phyloP scores from a whole-genome alignment of 92 coral and sea anemone species.

The Paragorgia papillata region DNA sequence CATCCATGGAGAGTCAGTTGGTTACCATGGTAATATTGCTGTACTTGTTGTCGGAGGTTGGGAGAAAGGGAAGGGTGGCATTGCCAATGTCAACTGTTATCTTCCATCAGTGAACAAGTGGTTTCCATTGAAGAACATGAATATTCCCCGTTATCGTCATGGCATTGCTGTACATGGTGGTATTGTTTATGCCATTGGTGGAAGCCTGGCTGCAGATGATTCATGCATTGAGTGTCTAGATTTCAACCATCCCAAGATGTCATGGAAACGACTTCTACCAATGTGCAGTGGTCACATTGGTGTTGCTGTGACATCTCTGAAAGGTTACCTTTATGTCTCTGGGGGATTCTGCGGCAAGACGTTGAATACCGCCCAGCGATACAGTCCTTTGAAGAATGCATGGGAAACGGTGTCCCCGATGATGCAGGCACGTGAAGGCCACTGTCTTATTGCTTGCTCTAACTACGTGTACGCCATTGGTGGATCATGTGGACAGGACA shows the following conservation, averaged over 20 bases:
- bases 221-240: constrained; percentile 74
- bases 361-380: constrained; percentile 73
- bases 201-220: constrained; percentile 67
- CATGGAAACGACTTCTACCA: constrained; percentile 67
- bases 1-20: constrained; percentile 15
- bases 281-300: constrained; percentile 45
- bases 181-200: constrained; percentile 71
- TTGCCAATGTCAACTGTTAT: constrained; percentile 61
- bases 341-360: constrained; percentile 81
- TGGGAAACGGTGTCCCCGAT: constrained; percentile 73
- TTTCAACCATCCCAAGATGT: constrained; percentile 73
- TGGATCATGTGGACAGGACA: constrained; percentile 76
- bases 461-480: constrained; percentile 80
- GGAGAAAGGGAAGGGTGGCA: constrained; percentile 60
- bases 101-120: constrained; percentile 68
- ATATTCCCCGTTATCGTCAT: constrained; percentile 78
- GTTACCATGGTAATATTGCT: constrained; percentile 32
- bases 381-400: constrained; percentile 58
- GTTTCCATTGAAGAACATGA: constrained; percentile 69
- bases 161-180: constrained; percentile 61
- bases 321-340: constrained; percentile 63
- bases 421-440: constrained; percentile 75
- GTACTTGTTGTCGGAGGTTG: constrained; percentile 39
- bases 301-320: constrained; percentile 62
- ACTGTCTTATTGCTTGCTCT: constrained; percentile 74